Evolutionary conservation across 2,888 invertebrate species (phyloP).

Genomic region (Linhomoeus sp.): DNA sequence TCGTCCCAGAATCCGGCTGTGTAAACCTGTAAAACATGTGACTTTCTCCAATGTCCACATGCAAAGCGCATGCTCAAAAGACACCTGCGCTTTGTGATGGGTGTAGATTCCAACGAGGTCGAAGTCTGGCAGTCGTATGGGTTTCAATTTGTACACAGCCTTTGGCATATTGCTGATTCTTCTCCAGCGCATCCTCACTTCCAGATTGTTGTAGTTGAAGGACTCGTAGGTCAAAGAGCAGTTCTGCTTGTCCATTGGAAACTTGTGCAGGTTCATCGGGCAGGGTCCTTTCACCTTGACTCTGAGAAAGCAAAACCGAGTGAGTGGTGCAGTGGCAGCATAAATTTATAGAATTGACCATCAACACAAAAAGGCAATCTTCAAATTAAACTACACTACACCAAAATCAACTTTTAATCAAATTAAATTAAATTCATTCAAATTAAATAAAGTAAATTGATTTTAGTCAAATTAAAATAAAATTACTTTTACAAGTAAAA

Average conservation of each 20-base stretch:
- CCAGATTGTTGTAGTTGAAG: slow-evolving; percentile 27
- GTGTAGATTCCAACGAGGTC: slow-evolving; percentile 9
- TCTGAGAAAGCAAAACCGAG: slow-evolving; percentile 14
- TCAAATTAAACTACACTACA: too few relatives aligned
- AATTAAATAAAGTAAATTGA: too few relatives aligned
- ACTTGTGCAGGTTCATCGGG: slow-evolving; percentile 16
- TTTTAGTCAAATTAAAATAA: too few relatives aligned
- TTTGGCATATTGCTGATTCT: slow-evolving; percentile 3
- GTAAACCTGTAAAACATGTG: not conserved
- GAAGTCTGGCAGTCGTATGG: slow-evolving; percentile 22
- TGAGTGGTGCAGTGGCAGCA: too few relatives aligned
- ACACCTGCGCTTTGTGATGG: too few relatives aligned
- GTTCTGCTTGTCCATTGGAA: slow-evolving; percentile 23
- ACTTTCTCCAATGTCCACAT: too few relatives aligned
- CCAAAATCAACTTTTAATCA: too few relatives aligned
- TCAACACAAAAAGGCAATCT: too few relatives aligned
- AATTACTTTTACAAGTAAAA: too few relatives aligned
- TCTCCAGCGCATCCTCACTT: slow-evolving; percentile 17
- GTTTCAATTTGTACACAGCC: slow-evolving; percentile 11
- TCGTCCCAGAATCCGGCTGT: slow-evolving; percentile 18
- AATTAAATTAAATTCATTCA: too few relatives aligned
- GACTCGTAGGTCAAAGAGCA: slow-evolving; percentile 20
- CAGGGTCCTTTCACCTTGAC: slow-evolving; percentile 26
- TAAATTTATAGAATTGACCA: too few relatives aligned
- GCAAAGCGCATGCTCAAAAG: too few relatives aligned